Conservation (phyloP, 2,797 vertebrate species). For the Trichosurus vulpecula region DNA sequence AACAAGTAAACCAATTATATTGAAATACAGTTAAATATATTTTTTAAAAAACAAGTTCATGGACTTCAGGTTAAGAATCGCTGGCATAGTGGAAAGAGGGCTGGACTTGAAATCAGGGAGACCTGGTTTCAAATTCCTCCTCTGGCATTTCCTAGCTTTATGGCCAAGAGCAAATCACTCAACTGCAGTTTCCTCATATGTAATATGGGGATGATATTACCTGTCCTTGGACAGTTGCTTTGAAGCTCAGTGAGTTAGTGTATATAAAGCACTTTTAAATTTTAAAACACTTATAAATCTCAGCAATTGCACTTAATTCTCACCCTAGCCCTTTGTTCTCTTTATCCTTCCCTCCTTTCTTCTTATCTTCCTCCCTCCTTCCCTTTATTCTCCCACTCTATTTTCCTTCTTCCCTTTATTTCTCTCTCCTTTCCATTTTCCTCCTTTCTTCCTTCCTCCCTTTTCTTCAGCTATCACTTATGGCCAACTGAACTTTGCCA, state of each 20-base stretch:
- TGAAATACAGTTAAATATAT: neutral
- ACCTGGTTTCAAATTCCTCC: neutral
- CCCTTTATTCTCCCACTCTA: neutral
- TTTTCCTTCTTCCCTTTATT: neutral
- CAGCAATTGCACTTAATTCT: neutral
- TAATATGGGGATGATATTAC: neutral
- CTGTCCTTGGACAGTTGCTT: neutral
- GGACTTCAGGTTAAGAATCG: neutral
- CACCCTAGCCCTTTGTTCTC: neutral
- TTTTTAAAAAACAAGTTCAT: neutral
- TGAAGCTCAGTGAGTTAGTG: neutral
- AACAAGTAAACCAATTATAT: neutral
- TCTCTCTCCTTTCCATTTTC: slow-evolving; percentile 1
- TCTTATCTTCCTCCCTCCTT: neutral
- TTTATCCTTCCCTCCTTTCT: neutral
- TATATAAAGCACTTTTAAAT: neutral
- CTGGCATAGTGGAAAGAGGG: neutral
- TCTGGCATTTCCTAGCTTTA: neutral
- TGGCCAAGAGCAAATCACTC: neutral
- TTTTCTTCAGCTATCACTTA: neutral
- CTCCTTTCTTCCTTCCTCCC: neutral
- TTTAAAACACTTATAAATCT: neutral
- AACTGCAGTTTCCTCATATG: neutral
- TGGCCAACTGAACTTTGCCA: neutral
- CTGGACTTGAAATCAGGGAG: neutral